Base-by-base conservation (phyloP, 2,888 invertebrate species). In the Agonopterix arenella region DNA sequence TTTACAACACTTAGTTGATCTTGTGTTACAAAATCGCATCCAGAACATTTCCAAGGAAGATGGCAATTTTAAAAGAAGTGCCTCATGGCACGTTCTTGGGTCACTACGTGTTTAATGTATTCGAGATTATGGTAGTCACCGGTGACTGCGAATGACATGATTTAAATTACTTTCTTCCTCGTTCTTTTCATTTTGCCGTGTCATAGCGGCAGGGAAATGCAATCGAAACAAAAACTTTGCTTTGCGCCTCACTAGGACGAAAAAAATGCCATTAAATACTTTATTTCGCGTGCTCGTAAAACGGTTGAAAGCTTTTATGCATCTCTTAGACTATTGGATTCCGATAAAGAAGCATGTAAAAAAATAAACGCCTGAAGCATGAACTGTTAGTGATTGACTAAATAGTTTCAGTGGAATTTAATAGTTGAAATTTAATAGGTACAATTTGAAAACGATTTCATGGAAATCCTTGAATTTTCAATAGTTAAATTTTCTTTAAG, bases 151-250 rank as follows among this genome's bases (percentile, higher is more conserved):
- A 52, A 59, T 61, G 69, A 68, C 66, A 65, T 57, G 60, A 64
- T 62, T 68, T 66, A 68, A 72, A 72, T 71, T 70, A 70, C 65
- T 70, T 72, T 67, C 58, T 65, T 64, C 10, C 43, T 40, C 45
- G 52, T 49, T 52, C 60, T 62, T 67, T 62, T 63, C 59, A 64
- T 65, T 62, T 57, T 60, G 58, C 53, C 9, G 50, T 60, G 55
- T 52, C 57, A 60, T 42, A 46, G 36, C 41, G 37, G 42, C 49
- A 36, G 50, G 52, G 55, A 64, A 64, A 55, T 60, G 56, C 60
- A 54, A 48, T 50, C 52, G 47, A 52, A 62, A 61, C 59, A 65
- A 62, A 65, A 64, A 64, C 60, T 55, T 45, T 28, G 36, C 40
- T n/a, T 40, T 28, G 28, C 28, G 28, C 28, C 28, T 28, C 28